These are phyloP conservation scores for Mesoclemmys tuberculata DNA, from an alignment of 2,113 vertebrate species.

Conservation along the genomic window DNA sequence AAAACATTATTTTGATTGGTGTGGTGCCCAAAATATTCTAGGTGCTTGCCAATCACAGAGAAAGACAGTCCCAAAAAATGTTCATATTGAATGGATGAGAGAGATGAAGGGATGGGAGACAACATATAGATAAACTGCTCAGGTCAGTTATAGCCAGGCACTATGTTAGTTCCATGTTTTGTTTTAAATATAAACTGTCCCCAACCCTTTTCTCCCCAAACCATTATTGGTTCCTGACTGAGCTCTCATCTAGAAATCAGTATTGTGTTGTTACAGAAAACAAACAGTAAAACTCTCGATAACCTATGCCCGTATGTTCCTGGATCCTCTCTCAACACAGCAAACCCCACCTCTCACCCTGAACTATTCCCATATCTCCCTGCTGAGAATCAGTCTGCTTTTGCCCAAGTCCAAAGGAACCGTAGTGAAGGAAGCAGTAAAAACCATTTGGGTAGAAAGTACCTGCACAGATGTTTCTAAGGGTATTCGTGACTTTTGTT, in stretches of 20 bases:
- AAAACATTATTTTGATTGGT: fast-evolving
- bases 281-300: neutral
- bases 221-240: neutral
- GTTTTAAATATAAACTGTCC: neutral
- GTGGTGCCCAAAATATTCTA: neutral
- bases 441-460: neutral
- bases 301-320: neutral
- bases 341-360: neutral
- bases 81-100: neutral
- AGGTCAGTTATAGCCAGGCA: neutral
- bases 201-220: neutral
- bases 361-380: neutral
- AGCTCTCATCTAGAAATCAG: neutral
- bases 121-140: neutral
- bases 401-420: neutral
- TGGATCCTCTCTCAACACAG: neutral
- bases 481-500: neutral
- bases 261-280: neutral
- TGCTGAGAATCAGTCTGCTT: neutral
- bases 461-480: neutral
- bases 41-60: neutral
- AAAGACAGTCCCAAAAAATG: neutral
- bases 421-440: neutral
- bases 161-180: neutral
- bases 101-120: neutral